Conservation (phyloP, 2,888 invertebrate genomes). For the Dicycla oo region DNA sequence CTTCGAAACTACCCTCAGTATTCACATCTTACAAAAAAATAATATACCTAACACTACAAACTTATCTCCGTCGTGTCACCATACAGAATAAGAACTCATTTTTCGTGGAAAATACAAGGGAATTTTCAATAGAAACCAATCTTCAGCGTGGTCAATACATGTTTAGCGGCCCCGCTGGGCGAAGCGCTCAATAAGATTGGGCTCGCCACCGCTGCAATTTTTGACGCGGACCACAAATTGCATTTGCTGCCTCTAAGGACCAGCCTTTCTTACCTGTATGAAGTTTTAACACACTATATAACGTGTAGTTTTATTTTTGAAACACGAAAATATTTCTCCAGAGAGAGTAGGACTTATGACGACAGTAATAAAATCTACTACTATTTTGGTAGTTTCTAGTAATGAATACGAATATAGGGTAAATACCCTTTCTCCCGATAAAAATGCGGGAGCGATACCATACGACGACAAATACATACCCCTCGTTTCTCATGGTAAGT, state of each 20-base stretch:
- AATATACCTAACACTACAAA: constrained; percentile 23
- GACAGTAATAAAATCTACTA: background rate
- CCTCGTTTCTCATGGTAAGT: background rate
- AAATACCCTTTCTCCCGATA: background rate
- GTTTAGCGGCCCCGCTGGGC: constrained; percentile 68
- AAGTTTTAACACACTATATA: constrained; percentile 28
- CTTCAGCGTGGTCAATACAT: constrained; percentile 72
- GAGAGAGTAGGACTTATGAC: background rate
- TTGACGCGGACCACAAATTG: constrained; percentile 80
- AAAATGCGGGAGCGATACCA: background rate
- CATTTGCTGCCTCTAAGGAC: constrained; percentile 77
- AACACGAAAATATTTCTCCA: background rate
- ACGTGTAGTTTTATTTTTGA: constrained; percentile 3
- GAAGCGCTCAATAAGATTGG: constrained; percentile 77
- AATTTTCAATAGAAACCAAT: constrained; percentile 76
- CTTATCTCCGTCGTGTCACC: constrained; percentile 44
- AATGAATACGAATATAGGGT: background rate
- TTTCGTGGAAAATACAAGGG: constrained; percentile 53
- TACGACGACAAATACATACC: no score
- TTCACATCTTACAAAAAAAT: constrained; percentile 10
- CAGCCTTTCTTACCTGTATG: constrained; percentile 55
- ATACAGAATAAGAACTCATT: constrained; percentile 49
- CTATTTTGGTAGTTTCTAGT: constrained; percentile 1
- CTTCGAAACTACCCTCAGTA: background rate
- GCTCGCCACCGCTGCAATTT: constrained; percentile 76